Base-by-base conservation (phyloP, 1,140 invertebrate genomes). In the Drosophila orosa region DNA sequence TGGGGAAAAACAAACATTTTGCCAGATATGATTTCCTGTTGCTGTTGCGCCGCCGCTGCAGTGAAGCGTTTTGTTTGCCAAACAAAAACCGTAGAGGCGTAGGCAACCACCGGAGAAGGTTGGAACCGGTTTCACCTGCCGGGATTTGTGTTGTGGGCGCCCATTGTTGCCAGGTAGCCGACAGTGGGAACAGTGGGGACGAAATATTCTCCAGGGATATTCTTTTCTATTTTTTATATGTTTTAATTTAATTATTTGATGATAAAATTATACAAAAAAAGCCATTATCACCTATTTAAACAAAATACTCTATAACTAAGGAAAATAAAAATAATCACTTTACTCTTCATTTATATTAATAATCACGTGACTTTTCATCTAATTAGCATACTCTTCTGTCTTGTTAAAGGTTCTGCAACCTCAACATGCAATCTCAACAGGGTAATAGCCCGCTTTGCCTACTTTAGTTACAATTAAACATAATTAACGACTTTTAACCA, bases 51-150 rank as follows among this genome's bases (percentile, higher is more conserved):
- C 22, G 48, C 37, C 27, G 54, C 47, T 63, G 69, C 73, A 68
- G 31, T 47, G 37, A 40, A 55, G 65, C 57, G 31, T 50, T 84
- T 80, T 85, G 81, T 85, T 84, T 85, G 67, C 17, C 77, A 85
- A 84, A 73, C 72, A 83, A 79, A 57, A 68, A 73, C 60, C 78
- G 65, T 54, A 48, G 17, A 45, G n/a, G 45, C 25, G 31, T 13
- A 39, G 45, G 25, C n/a, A 48, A 48, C 47, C 45, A 48, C 25
- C 47, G 56, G 54, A 63, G 61, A 17, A 17, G 72, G 24, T 35
- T 42, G 58, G 47, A 87, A 86, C 82, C 65, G 79, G 82, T 86
- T 86, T 67, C 42, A 42, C 25, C 40, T 69, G 47, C 48, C 63
- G 61, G 62, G 62, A 78, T 79, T 79, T 79, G 56, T 79, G 63